Evolutionary conservation across 1,140 invertebrate genomes (phyloP).

Genomic region (Atta colombica): DNA sequence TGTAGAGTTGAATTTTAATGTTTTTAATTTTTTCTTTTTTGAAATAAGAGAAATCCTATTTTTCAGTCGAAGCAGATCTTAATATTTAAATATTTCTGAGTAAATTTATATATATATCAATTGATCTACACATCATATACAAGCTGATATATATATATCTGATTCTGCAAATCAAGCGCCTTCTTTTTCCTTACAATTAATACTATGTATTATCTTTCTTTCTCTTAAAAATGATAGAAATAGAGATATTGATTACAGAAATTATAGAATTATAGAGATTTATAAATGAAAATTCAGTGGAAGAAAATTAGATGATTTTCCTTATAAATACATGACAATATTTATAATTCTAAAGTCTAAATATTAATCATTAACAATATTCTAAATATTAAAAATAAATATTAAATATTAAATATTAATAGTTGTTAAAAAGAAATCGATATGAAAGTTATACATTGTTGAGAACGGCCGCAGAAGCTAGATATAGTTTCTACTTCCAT

Average conservation of each 20-base stretch:
- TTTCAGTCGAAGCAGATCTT: no score
- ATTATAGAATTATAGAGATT: neutral
- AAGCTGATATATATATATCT: no score
- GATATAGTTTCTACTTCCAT: slow-evolving; percentile 22
- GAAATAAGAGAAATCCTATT: neutral
- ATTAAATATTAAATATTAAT: no score
- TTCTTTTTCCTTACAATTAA: neutral
- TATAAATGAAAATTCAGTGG: neutral
- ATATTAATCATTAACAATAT: slow-evolving; percentile 10
- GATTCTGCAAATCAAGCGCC: no score
- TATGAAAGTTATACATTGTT: slow-evolving; percentile 19
- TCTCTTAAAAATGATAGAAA: neutral
- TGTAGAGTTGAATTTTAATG: neutral
- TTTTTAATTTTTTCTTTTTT: neutral
- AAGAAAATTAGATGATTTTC: neutral
- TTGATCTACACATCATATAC: no score
- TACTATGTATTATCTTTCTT: neutral
- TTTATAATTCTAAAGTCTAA: neutral
- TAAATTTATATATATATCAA: no score
- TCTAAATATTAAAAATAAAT: no score
- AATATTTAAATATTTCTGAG: no score
- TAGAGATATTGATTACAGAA: neutral
- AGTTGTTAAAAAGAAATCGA: neutral
- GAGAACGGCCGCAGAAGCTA: neutral
- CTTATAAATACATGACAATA: neutral